Conservation (phyloP, 2,797 vertebrate species). For the Ciconia nigra region DNA sequence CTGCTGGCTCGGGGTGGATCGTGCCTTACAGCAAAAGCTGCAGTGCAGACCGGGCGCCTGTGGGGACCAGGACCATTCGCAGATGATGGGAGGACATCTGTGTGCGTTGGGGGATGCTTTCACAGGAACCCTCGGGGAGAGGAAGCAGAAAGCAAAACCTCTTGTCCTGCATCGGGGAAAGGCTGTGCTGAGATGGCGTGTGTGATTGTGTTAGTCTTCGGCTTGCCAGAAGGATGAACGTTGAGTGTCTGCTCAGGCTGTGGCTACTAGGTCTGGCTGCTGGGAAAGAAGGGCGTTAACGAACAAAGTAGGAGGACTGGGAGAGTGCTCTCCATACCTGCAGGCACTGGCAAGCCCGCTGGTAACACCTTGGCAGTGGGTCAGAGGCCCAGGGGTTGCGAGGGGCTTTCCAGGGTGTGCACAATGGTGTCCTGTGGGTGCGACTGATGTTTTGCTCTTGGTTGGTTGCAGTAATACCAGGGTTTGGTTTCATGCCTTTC, state of each 20-base stretch:
- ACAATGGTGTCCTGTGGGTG: background rate
- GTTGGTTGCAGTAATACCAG: background rate
- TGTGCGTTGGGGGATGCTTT: background rate
- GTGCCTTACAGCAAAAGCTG: fast-evolving
- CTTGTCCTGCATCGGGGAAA: background rate
- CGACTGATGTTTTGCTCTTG: background rate
- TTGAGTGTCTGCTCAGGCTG: fast-evolving
- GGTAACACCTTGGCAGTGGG: background rate
- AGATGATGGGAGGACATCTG: background rate
- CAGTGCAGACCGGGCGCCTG: fast-evolving
- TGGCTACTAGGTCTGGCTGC: background rate
- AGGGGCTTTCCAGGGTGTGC: background rate
- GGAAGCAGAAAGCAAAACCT: background rate
- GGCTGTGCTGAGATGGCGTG: fast-evolving
- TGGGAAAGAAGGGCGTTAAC: background rate
- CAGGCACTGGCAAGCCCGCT: background rate
- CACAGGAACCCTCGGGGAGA: background rate
- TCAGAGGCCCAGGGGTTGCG: fast-evolving
- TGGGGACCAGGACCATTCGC: fast-evolving
- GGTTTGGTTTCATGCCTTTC: background rate
- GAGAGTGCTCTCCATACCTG: background rate
- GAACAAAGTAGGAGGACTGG: background rate
- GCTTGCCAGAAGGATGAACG: background rate
- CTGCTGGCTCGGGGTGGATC: fast-evolving
- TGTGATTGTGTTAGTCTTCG: fast-evolving